Conservation (phyloP, 2,888 invertebrate genomes). For the Acanthoscelides obtectus region DNA sequence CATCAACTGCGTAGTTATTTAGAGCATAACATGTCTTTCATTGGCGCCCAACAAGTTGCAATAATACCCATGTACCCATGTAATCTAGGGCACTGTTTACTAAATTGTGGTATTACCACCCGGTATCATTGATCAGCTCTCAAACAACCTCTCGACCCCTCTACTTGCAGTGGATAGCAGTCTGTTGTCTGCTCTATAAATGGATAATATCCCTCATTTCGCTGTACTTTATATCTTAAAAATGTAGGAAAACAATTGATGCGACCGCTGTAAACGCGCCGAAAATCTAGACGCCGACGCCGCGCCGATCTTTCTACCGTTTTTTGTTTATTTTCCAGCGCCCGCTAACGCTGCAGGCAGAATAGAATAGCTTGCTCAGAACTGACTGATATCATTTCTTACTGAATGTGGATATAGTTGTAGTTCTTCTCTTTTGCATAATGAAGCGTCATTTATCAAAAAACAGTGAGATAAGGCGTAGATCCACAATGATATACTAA, state of each 20-base stretch:
- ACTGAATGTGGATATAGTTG: too few species aligned
- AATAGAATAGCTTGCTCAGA: neutral
- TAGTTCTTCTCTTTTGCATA: too few species aligned
- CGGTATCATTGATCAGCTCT: neutral
- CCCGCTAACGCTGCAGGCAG: neutral
- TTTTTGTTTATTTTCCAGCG: neutral
- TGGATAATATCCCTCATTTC: conserved; percentile 19
- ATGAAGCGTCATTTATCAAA: too few species aligned
- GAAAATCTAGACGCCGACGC: neutral
- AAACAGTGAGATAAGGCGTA: too few species aligned
- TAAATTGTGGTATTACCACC: neutral
- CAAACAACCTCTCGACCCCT: neutral
- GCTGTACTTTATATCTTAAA: neutral
- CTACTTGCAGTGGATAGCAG: conserved; percentile 27
- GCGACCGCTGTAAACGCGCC: neutral
- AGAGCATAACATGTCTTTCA: too few species aligned
- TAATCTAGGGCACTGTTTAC: too few species aligned
- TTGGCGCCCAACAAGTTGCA: too few species aligned
- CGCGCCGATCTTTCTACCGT: neutral
- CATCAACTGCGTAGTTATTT: too few species aligned
- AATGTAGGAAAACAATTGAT: neutral
- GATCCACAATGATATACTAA: too few species aligned
- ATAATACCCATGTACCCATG: too few species aligned
- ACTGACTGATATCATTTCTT: neutral
- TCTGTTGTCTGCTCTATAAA: conserved; percentile 41